phyloP scores from a whole-genome alignment of 1,140 invertebrate genomes.

The Acromyrmex charruanus region DNA sequence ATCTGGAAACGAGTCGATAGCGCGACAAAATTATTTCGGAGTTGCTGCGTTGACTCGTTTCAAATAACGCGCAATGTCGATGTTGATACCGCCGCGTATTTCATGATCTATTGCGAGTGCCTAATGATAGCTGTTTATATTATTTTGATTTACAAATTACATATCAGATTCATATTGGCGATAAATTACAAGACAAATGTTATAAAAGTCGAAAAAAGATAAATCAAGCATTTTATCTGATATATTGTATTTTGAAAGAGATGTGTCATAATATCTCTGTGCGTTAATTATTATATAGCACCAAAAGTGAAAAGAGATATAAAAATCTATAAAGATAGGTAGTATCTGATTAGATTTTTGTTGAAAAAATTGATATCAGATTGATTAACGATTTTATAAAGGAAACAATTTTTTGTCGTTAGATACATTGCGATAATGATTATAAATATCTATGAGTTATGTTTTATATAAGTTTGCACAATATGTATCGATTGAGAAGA shows the following conservation, averaged over 20 bases:
- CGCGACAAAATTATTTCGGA: neutral
- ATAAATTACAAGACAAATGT: neutral
- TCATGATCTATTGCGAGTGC: neutral
- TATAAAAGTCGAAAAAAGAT: neutral
- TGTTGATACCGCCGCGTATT: neutral
- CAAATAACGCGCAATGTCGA: neutral
- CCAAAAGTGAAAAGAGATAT: neutral
- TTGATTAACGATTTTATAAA: constrained; percentile 4
- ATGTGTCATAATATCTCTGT: neutral
- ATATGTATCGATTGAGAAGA: neutral
- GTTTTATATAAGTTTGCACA: neutral
- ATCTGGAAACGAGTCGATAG: constrained; percentile 7
- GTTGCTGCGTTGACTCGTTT: constrained; percentile 31
- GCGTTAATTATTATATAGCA: neutral
- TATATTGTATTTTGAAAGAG: neutral
- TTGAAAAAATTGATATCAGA: neutral
- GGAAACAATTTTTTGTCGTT: neutral
- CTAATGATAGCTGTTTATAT: neutral
- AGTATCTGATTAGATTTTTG: constrained; percentile 1
- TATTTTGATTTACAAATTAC: constrained; percentile 17
- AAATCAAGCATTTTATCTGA: neutral
- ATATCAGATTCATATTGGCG: neutral
- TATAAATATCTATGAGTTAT: constrained; percentile 24
- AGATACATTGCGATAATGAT: neutral
- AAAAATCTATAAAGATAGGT: neutral